phyloP scores from a whole-genome alignment of 2,113 vertebrate genomes.

The Ranitomeya imitator region DNA sequence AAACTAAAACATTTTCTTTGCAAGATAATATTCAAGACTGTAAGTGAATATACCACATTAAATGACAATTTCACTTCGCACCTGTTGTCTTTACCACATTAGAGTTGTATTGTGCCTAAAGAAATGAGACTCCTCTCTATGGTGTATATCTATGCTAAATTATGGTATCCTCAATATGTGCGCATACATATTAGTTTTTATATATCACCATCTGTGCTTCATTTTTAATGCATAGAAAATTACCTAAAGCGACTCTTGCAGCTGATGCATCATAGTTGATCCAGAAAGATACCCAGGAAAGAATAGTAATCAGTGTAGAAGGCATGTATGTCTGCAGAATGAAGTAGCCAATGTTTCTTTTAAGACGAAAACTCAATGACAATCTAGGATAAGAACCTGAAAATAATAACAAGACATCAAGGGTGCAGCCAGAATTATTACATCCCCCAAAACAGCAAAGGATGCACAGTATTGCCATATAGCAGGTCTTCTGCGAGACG shows the following conservation, averaged over 20 bases:
- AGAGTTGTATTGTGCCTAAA: too few species aligned
- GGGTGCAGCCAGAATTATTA: background rate
- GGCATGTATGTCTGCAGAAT: constrained; percentile 92
- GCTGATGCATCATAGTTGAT: constrained; percentile 90
- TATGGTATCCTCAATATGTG: too few species aligned
- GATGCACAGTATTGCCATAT: background rate
- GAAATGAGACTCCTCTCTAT: too few species aligned
- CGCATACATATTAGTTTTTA: too few species aligned
- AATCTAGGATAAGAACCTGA: constrained; percentile 89
- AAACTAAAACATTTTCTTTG: too few species aligned
- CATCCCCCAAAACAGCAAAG: background rate
- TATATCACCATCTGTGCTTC: too few species aligned
- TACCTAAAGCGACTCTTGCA: constrained; percentile 93
- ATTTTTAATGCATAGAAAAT: constrained; percentile 40
- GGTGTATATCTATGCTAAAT: too few species aligned
- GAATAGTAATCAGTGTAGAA: constrained; percentile 86
- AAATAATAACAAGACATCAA: constrained; percentile 47
- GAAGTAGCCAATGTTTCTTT: constrained; percentile 92
- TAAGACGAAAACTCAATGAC: constrained; percentile 87
- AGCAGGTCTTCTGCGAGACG: background rate
- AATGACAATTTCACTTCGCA: too few species aligned
- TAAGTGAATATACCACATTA: too few species aligned
- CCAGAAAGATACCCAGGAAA: constrained; percentile 68
- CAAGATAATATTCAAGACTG: too few species aligned
- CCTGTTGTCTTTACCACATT: too few species aligned